A percentile compares a stretch with the other conserved stretches of the same genome.
phyloP scores from a whole-genome alignment of 30 jellyfish, hydroid and myxozoan genomes.

The Chrysaora quinquecirrha region DNA sequence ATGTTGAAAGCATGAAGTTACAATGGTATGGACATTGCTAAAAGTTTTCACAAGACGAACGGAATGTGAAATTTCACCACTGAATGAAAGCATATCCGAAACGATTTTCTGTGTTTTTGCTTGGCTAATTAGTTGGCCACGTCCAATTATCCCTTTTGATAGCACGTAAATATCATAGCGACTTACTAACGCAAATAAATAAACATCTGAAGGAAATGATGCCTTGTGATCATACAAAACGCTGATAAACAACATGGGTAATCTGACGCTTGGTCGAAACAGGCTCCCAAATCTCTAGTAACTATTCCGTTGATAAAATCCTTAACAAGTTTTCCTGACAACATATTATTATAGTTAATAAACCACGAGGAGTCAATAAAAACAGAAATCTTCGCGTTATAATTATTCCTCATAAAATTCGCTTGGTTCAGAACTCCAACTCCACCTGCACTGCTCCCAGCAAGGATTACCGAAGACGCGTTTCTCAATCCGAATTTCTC shows the following conservation, averaged over 20 bases:
- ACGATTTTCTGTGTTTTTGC: conserved; percentile 42
- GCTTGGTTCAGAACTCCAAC: conserved; percentile 81
- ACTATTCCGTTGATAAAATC: background rate
- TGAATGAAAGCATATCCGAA: conserved; percentile 66
- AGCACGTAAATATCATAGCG: conserved; percentile 68
- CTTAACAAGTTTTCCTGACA: conserved; percentile 1
- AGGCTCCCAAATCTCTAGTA: conserved; percentile 33
- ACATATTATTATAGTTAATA: conserved; percentile 59
- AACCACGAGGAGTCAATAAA: conserved; percentile 91
- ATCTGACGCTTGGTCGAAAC: conserved; percentile 57
- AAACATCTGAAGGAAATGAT: conserved; percentile 50
- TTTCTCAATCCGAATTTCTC: conserved; percentile 41
- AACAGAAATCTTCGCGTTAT: conserved; percentile 24
- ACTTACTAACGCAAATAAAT: conserved; percentile 61
- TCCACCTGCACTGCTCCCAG: conserved; percentile 98
- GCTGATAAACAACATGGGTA: conserved; percentile 91
- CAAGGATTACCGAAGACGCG: conserved; percentile 62
- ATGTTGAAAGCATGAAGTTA: conserved; percentile 88
- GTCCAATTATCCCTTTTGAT: conserved; percentile 36
- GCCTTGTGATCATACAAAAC: conserved; percentile 64
- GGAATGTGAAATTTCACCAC: conserved; percentile 73
- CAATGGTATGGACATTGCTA: conserved; percentile 58
- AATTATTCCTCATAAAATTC: conserved; percentile 8
- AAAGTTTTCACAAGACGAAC: conserved; percentile 39
- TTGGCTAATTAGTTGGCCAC: conserved; percentile 20